These are phyloP conservation scores for Pseudomyrmex dendroicus DNA, from an alignment of 1,140 invertebrate species.

Conservation along the genomic window DNA sequence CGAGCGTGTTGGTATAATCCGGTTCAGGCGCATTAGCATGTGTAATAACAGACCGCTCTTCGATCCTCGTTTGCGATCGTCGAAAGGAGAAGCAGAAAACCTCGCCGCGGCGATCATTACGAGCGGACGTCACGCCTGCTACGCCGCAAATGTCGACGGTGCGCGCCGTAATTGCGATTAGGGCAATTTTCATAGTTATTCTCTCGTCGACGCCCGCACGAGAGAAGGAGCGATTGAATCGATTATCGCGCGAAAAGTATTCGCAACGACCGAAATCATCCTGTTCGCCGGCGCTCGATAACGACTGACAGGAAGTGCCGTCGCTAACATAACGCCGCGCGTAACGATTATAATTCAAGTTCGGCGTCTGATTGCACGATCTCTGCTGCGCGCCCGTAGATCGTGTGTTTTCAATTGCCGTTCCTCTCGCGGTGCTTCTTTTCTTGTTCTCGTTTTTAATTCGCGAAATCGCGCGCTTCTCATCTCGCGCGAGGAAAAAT, in stretches of 20 bases:
- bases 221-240: slow-evolving; percentile 14
- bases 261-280: slow-evolving; percentile 3
- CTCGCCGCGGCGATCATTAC: slow-evolving; percentile 46
- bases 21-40: background rate
- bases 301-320: slow-evolving; percentile 20
- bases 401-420: background rate
- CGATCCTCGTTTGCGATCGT: slow-evolving; percentile 45
- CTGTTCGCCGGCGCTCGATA: slow-evolving; percentile 1
- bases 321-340: slow-evolving; percentile 11
- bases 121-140: slow-evolving; percentile 65
- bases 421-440: background rate
- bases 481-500: slow-evolving; percentile 7
- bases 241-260: slow-evolving; percentile 49
- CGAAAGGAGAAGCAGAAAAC: slow-evolving; percentile 47
- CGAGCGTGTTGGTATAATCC: no score
- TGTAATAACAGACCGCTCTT: slow-evolving; percentile 54
- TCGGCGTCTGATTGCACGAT: slow-evolving; percentile 36
- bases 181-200: slow-evolving; percentile 59
- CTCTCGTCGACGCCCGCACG: background rate
- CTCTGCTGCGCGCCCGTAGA: background rate
- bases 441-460: background rate
- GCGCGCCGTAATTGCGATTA: slow-evolving; percentile 37
- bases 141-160: slow-evolving; percentile 57
- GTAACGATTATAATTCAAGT: slow-evolving; percentile 38
- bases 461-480: background rate